phyloP scores from a whole-genome alignment of 2,888 invertebrate species.

The Acleris literana region DNA sequence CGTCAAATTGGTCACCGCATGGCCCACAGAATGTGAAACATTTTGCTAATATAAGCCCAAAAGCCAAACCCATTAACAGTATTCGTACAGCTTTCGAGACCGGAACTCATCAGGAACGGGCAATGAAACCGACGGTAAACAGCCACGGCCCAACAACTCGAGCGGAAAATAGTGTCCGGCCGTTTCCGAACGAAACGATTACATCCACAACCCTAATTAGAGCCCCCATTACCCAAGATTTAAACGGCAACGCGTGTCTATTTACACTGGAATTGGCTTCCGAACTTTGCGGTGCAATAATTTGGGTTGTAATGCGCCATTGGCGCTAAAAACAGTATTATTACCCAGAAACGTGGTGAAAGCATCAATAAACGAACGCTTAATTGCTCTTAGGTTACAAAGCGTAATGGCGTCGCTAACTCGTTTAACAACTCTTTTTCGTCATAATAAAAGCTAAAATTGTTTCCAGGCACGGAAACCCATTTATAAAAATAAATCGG shows the following conservation, averaged over 20 bases:
- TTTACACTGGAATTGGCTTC: constrained; percentile 10
- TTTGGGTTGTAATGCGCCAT: constrained; percentile 19
- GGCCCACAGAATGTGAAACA: not conserved
- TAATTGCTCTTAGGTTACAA: constrained; percentile 25
- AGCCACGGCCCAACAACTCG: constrained; percentile 24
- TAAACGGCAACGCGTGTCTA: not conserved
- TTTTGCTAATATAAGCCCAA: not conserved
- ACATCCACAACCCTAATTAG: constrained; percentile 22
- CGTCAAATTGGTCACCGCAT: no score
- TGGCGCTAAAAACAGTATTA: constrained; percentile 26
- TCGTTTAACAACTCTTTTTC: constrained; percentile 20
- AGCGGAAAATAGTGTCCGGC: constrained; percentile 34
- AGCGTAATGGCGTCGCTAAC: constrained; percentile 10
- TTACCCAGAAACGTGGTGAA: constrained; percentile 27
- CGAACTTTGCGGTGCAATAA: constrained; percentile 29
- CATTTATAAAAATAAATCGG: constrained; percentile 30
- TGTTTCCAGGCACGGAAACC: constrained; percentile 7
- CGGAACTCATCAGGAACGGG: constrained; percentile 21
- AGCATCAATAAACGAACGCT: constrained; percentile 29
- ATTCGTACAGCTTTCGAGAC: constrained; percentile 8
- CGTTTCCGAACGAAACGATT: constrained; percentile 21
- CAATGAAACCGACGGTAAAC: constrained; percentile 30
- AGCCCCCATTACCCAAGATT: constrained; percentile 4
- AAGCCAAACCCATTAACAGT: constrained; percentile 9
- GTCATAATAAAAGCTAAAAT: constrained; percentile 16